phyloP scores from a whole-genome alignment of 1,140 invertebrate genomes.

The Drosophila tristis region DNA sequence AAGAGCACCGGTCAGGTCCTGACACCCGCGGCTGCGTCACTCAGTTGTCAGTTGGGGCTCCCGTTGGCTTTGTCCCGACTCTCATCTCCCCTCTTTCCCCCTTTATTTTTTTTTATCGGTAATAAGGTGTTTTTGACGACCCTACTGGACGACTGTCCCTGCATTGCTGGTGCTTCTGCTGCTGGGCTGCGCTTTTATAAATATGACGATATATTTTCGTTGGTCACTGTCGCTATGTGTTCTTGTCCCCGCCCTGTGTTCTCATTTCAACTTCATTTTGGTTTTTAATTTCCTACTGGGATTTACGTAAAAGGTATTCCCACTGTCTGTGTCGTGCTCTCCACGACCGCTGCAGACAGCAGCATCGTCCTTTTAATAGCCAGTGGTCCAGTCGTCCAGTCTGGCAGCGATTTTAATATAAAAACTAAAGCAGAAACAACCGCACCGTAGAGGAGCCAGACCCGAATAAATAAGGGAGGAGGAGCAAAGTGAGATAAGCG shows the following conservation, averaged over 20 bases:
- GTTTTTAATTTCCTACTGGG: constrained; percentile 81
- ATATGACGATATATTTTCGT: constrained; percentile 67
- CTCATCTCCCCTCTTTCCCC: neutral
- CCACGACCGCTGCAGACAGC: constrained; percentile 30
- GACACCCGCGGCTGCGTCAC: constrained; percentile 60
- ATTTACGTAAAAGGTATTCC: constrained; percentile 74
- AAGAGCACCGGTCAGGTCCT: constrained; percentile 46
- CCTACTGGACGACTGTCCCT: constrained; percentile 20
- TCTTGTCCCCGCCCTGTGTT: constrained; percentile 1
- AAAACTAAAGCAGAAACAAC: constrained; percentile 65
- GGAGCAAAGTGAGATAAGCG: constrained; percentile 67
- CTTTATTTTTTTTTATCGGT: constrained; percentile 15
- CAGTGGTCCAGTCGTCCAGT: constrained; percentile 51
- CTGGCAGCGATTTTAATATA: constrained; percentile 76
- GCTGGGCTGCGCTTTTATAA: constrained; percentile 62
- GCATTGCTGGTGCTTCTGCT: constrained; percentile 20
- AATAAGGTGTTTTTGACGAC: constrained; percentile 60
- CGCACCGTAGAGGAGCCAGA: constrained; percentile 52
- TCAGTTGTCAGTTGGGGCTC: constrained; percentile 28
- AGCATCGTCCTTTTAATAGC: constrained; percentile 70
- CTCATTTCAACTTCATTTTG: constrained; percentile 75
- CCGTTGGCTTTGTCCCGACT: constrained; percentile 6
- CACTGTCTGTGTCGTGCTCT: constrained; percentile 14
- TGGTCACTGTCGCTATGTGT: constrained; percentile 39
- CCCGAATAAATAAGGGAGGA: constrained; percentile 29